phyloP scores from a whole-genome alignment of 2,888 invertebrate species.

The Drosophila emarginata region DNA sequence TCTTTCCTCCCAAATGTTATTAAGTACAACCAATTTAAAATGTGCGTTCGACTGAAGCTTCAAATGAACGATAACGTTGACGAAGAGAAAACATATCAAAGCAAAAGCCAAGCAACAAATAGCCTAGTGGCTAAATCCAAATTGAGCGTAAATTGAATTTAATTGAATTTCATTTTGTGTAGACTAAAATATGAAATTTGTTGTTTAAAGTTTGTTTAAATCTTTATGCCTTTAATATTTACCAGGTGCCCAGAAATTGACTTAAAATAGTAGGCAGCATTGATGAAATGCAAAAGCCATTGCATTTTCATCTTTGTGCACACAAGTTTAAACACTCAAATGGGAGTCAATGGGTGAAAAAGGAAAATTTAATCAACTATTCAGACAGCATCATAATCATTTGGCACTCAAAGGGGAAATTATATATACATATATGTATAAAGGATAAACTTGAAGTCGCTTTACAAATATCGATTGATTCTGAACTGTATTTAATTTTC shows the following conservation, averaged over 20 bases:
- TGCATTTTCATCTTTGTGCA: conserved; percentile 24
- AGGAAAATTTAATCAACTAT: neutral
- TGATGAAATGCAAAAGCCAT: conserved; percentile 47
- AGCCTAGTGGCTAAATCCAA: conserved; percentile 9
- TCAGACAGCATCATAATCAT: neutral
- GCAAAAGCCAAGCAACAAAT: conserved; percentile 6
- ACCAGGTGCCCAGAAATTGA: conserved; percentile 50
- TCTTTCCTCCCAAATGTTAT: conserved; percentile 13
- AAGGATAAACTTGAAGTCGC: neutral
- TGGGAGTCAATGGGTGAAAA: neutral
- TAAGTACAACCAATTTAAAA: conserved; percentile 27
- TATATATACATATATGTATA: neutral
- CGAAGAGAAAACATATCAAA: neutral
- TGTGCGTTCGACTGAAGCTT: neutral
- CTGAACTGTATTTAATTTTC: neutral
- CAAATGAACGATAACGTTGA: neutral
- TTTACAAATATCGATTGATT: neutral
- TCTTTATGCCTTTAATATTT: conserved; percentile 2
- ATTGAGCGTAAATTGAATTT: conserved; percentile 17
- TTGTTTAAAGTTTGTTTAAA: conserved; percentile 7
- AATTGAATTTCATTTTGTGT: conserved; percentile 11
- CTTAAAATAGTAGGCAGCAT: conserved; percentile 41
- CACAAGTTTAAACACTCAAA: neutral
- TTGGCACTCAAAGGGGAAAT: neutral
- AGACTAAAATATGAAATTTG: neutral